These are phyloP conservation scores for Haemorhous mexicanus DNA, from an alignment of 2,113 vertebrate genomes.

Conservation along the genomic window DNA sequence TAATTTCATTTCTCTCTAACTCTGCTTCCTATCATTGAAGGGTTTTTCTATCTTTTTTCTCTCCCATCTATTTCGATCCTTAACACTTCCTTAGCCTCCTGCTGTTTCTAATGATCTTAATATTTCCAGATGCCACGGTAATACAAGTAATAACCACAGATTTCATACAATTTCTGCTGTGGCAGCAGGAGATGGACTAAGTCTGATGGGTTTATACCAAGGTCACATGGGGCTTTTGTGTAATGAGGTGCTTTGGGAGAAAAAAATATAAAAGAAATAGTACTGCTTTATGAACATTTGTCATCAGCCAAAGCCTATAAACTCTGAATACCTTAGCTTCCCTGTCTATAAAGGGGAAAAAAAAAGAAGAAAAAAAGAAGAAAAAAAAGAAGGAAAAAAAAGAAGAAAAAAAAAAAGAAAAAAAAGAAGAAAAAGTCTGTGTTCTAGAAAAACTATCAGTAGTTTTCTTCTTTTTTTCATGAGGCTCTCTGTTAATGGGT, in stretches of 20 bases:
- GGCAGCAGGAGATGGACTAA: background rate
- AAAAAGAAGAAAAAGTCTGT: background rate
- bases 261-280: background rate
- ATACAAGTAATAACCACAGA: background rate
- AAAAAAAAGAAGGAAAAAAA: fast-evolving
- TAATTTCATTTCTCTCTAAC: background rate
- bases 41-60: background rate
- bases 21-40: background rate
- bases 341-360: fast-evolving
- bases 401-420: fast-evolving
- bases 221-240: background rate
- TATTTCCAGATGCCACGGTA: background rate
- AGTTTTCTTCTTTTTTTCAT: background rate
- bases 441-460: background rate
- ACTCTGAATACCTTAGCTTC: background rate
- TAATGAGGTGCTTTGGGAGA: background rate
- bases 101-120: background rate
- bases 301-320: background rate
- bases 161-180: background rate
- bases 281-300: background rate
- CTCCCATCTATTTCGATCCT: background rate
- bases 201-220: background rate
- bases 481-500: background rate
- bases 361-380: fast-evolving
- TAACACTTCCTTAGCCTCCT: background rate